These are phyloP conservation scores for Scolopax bukidnonensis DNA, from an alignment of 2,797 vertebrate species.

Conservation along the genomic window DNA sequence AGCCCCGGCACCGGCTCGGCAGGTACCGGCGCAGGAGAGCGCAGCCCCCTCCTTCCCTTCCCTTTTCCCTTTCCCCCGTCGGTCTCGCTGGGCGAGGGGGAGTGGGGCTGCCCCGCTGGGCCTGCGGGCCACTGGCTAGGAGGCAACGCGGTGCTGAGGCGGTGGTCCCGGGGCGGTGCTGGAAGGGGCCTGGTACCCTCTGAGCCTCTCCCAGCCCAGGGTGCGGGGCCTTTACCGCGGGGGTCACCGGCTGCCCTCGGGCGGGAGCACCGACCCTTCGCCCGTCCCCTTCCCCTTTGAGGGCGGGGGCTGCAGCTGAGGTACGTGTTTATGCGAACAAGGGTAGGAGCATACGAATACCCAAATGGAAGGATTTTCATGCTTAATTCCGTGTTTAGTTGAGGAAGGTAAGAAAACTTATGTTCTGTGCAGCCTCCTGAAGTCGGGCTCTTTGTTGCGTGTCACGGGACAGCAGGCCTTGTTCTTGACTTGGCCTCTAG, in stretches of 20 bases:
- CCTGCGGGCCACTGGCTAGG: background rate
- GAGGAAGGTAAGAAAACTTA: background rate
- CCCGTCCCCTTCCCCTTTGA: fast-evolving
- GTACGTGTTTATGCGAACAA: fast-evolving
- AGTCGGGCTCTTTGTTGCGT: fast-evolving
- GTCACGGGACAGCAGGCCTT: fast-evolving
- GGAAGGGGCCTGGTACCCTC: background rate
- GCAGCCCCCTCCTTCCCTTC: background rate
- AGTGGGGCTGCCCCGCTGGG: background rate
- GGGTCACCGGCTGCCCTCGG: background rate
- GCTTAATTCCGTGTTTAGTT: fast-evolving
- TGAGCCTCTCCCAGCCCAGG: background rate
- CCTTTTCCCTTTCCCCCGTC: background rate
- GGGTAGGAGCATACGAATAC: fast-evolving
- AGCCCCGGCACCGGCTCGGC: background rate
- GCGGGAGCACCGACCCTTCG: background rate
- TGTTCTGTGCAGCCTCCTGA: fast-evolving
- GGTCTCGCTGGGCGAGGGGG: background rate
- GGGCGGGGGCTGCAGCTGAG: background rate
- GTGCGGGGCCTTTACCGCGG: too few relatives aligned
- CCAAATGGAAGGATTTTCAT: background rate
- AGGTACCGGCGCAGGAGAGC: background rate
- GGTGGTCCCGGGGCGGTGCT: background rate
- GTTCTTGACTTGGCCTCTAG: background rate
- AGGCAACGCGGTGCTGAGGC: background rate